Evolutionary conservation across 1,140 invertebrate genomes (phyloP).

Genomic region (Caligus rogercresseyi): DNA sequence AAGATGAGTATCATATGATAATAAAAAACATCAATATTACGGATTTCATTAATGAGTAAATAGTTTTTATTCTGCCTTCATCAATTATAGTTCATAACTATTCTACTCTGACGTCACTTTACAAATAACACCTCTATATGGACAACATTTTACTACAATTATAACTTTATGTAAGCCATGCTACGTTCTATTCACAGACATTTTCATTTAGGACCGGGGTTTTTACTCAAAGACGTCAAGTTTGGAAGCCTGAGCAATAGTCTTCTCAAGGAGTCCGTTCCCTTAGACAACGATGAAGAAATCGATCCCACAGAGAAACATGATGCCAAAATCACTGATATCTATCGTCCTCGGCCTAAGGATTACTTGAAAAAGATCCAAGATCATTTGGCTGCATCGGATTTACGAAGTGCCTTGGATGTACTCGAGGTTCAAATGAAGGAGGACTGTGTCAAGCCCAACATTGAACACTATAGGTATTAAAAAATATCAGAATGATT

Average conservation of each 20-base stretch:
- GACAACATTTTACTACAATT: no score
- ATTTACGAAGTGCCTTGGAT: constrained; percentile 9
- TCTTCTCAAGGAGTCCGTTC: neutral
- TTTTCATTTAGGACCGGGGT: neutral
- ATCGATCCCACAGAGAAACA: neutral
- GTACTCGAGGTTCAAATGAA: constrained; percentile 2
- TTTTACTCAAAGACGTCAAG: neutral
- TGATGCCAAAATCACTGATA: constrained; percentile 3
- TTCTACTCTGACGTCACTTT: no score
- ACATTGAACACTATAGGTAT: neutral
- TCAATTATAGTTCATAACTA: no score
- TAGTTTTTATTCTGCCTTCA: no score
- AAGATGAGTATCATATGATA: no score
- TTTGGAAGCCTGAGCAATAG: neutral
- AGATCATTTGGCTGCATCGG: neutral
- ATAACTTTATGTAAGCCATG: neutral
- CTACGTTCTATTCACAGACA: neutral
- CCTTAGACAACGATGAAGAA: neutral
- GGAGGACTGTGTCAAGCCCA: constrained; percentile 1
- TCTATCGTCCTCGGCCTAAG: neutral
- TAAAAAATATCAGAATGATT: no score
- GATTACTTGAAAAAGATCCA: neutral
- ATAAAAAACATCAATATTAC: no score
- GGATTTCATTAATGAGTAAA: no score
- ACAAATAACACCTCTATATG: no score